A percentile compares a stretch with the other conserved stretches of the same genome.
These are phyloP conservation scores for Salvelinus sp. DNA, from an alignment of 2,113 vertebrate species.

Conservation along the genomic window DNA sequence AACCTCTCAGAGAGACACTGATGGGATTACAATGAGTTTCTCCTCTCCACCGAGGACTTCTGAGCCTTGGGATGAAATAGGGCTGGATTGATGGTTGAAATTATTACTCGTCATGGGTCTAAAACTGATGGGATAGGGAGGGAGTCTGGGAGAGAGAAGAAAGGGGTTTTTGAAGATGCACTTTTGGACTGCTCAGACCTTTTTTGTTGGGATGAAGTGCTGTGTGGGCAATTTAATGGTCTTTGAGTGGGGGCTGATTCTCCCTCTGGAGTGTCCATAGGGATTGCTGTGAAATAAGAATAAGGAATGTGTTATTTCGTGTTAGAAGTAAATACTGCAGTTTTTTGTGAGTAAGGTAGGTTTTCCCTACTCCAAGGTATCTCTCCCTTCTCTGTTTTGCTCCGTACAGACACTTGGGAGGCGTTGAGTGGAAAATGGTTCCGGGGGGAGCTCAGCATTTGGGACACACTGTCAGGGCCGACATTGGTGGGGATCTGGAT, in stretches of 20 bases:
- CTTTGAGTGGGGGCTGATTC: constrained; percentile 54
- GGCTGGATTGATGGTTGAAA: constrained; percentile 71
- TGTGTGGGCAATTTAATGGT: constrained; percentile 69
- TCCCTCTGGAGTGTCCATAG: constrained; percentile 54
- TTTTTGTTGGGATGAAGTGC: constrained; percentile 66
- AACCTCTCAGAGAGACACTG: constrained; percentile 63
- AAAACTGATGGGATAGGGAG: constrained; percentile 62
- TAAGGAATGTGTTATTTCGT: background rate
- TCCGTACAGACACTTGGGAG: constrained; percentile 57
- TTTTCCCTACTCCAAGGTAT: constrained; percentile 41
- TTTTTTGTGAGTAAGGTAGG: background rate
- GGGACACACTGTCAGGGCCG: constrained; percentile 64
- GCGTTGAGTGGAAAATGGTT: constrained; percentile 45
- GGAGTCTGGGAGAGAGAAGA: background rate
- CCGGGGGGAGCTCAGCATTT: constrained; percentile 62
- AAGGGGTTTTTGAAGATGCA: constrained; percentile 49
- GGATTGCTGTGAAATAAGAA: constrained; percentile 66
- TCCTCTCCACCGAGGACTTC: constrained; percentile 60
- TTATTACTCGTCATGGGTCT: constrained; percentile 75
- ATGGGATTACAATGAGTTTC: constrained; percentile 73
- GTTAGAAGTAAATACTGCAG: background rate
- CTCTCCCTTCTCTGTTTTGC: constrained; percentile 54
- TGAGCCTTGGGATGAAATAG: constrained; percentile 69
- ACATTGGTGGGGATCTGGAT: constrained; percentile 64
- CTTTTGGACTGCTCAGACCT: constrained; percentile 52